Evolutionary conservation across 1,140 invertebrate species (phyloP), one percentile per base, ranked within the genome.

Genomic region (Bacillus rossius): DNA sequence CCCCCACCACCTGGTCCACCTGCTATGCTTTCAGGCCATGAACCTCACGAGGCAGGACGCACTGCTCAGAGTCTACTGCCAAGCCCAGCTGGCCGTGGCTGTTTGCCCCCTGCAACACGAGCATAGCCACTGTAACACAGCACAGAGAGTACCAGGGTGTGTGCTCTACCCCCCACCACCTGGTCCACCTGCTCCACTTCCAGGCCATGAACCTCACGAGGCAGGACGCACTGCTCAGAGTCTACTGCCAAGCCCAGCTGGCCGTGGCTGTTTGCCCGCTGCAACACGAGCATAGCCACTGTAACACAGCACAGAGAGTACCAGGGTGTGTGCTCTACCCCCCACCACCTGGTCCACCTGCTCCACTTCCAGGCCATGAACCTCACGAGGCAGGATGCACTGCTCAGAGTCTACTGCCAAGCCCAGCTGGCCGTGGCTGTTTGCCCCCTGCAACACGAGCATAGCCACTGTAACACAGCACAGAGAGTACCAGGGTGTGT

Each of bases 191-290:
- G n/a, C n/a, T n/a, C n/a, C n/a, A n/a, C n/a, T n/a, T n/a, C n/a
- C n/a, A n/a, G n/a, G n/a, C n/a, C 74, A 69, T 75, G 59, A 8
- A 81, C 71, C 67, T 79, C 72, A 60, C 75, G 74, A 13, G 87
- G 85, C 60, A 75, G 75, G 47, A 81, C 67, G 55, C 84, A 78
- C 74, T 86, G 79, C 69, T 92, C 89, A 58, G 80, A 84, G 63
- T 77, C 74, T 57, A 75, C 72, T 57, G 84, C 86, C 67, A 85
- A 76, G 55, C 86, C 85, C 26, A 92, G 75, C 73, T 92, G 89
- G 42, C 89, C 88, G 72, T 91, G 86, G 62, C 87, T 90, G 73
- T 94, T 94, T 55, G 90, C 88, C 67, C 90, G 89, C 90, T 90
- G 68, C 22, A 72, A 66, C n/a, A n/a, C n/a, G n/a, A n/a, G n/a